Evolutionary conservation across 1,140 invertebrate species (phyloP).

Genomic region (Listronotus oregonensis): DNA sequence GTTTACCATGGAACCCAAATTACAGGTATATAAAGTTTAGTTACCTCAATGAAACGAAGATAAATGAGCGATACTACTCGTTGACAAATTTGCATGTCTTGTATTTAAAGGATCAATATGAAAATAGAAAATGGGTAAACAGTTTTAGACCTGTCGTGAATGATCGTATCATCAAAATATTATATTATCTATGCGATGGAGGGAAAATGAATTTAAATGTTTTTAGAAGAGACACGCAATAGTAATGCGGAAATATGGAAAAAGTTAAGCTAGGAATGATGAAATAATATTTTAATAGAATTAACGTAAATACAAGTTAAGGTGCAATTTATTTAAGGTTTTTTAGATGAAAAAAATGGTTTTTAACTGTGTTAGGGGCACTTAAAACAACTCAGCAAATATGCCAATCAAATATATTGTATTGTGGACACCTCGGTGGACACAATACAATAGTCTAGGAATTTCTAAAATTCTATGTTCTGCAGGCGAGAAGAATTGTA

Average conservation of each 20-base stretch:
- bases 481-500: too few relatives aligned
- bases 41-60: background rate
- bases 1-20: background rate
- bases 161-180: constrained; percentile 32
- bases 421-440: too few relatives aligned
- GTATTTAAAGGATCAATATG: constrained; percentile 19
- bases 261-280: background rate
- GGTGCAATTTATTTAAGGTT: too few relatives aligned
- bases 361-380: too few relatives aligned
- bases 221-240: constrained; percentile 20
- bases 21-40: background rate
- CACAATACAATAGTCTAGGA: too few relatives aligned
- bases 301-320: too few relatives aligned
- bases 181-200: constrained; percentile 21
- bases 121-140: constrained; percentile 25
- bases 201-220: constrained; percentile 28
- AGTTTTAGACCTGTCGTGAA: constrained; percentile 32
- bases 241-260: constrained; percentile 10
- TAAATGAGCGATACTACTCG: background rate
- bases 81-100: constrained; percentile 29
- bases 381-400: too few relatives aligned
- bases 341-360: too few relatives aligned
- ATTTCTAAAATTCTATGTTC: too few relatives aligned
- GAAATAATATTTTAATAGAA: background rate
- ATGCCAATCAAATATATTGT: too few relatives aligned